Evolutionary conservation across 1,140 invertebrate species (phyloP).

Genomic region (Dendroctonus ponderosae): DNA sequence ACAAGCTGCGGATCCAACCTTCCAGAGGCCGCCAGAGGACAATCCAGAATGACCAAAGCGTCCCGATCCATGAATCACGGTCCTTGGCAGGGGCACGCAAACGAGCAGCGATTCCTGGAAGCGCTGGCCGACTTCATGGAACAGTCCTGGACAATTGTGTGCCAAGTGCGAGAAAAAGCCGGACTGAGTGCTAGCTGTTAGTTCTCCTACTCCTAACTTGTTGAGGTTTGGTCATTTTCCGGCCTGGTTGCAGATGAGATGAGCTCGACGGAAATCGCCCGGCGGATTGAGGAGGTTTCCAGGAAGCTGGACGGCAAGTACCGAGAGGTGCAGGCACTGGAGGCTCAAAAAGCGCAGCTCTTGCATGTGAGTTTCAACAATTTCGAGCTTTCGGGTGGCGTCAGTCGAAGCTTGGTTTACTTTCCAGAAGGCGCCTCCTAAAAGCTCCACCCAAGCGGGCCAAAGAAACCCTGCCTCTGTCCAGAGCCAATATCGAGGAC

Average conservation of each 20-base stretch:
- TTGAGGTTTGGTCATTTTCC: neutral
- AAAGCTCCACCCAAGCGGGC: too few species aligned
- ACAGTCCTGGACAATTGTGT: conserved; percentile 22
- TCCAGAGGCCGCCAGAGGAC: too few species aligned
- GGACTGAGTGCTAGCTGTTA: conserved; percentile 16
- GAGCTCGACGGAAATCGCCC: conserved; percentile 9
- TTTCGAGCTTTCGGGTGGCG: too few species aligned
- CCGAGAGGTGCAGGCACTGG: conserved; percentile 13
- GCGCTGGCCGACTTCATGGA: conserved; percentile 18
- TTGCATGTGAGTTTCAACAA: conserved; percentile 8
- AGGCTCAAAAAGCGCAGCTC: conserved; percentile 11
- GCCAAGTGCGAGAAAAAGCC: conserved; percentile 9
- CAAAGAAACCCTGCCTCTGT: too few species aligned
- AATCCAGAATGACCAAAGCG: neutral
- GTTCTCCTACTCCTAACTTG: neutral
- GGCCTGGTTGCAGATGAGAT: conserved; percentile 10
- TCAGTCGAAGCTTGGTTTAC: too few species aligned
- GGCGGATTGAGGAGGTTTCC: conserved; percentile 14
- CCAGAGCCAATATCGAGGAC: too few species aligned
- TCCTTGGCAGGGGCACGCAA: conserved; percentile 1
- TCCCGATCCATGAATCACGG: conserved; percentile 7
- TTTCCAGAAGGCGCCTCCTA: too few species aligned
- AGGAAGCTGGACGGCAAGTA: conserved; percentile 20
- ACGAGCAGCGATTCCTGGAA: conserved; percentile 17
- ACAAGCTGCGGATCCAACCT: too few species aligned